Evolutionary conservation across 2,888 invertebrate species (phyloP), one percentile per base, ranked within the genome.

Genomic region (Laspeyria flexula): DNA sequence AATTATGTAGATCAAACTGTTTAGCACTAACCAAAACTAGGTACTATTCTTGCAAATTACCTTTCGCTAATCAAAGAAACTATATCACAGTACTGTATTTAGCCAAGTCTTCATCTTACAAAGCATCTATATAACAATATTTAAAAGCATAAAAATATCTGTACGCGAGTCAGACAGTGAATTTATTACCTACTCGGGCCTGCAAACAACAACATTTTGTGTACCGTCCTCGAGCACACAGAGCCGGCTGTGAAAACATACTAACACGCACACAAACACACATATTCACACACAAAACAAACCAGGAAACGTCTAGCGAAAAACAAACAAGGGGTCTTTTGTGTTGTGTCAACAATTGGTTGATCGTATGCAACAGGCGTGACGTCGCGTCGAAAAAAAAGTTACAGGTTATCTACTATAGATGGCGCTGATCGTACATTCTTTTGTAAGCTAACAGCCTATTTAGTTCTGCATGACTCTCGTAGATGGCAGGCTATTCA

Each of bases 291-390:
- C 86, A 90, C 90, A 90, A 90, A 91, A 91, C 88, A 90, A 90
- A 91, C 92, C 92, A 92, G 92, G 91, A 92, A 92, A 92, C 90
- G 92, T 91, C 91, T 92, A 92, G 92, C 90, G 90, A 90, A 92
- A 91, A 92, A 90, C 91, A 92, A 92, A 92, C 92, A 92, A 85
- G 91, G 68, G 92, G 91, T 89, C 91, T 91, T 90, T 92, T 92
- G 90, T 90, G 79, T 89, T 91, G 88, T 88, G 90, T 92, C 91
- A 92, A 92, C 92, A 92, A 92, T 90, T 81, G 86, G 77, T 84
- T 79, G 79, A 80, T 76, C 82, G 87, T 86, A 88, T 88, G 92
- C 91, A 90, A 91, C 91, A 91, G 90, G 90, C 91, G 80, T 90
- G 91, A 89, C 90, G 87, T 77, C 61, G 67, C 62, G 59, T 65